Conservation (phyloP, 2,113 vertebrate genomes). For the Turdus rufiventris region DNA sequence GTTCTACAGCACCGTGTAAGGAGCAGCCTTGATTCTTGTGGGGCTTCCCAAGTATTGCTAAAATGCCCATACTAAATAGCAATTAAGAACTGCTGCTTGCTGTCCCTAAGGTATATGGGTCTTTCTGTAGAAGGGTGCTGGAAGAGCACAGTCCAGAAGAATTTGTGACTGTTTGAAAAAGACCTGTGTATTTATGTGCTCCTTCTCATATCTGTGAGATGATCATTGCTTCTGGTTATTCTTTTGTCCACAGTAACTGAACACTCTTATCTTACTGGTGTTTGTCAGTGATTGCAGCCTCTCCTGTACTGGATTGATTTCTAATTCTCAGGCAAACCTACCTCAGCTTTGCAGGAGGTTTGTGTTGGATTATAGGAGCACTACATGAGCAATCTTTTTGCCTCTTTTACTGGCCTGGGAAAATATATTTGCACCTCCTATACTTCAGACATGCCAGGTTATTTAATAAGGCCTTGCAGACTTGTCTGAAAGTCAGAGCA, state of each 20-base stretch:
- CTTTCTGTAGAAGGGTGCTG: neutral
- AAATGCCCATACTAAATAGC: neutral
- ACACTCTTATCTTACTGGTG: neutral
- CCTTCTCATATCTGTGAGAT: neutral
- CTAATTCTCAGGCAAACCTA: neutral
- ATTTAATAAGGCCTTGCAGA: neutral
- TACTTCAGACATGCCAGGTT: neutral
- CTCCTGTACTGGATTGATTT: neutral
- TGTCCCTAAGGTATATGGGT: fast-evolving
- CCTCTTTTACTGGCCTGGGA: neutral
- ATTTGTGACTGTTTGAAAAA: neutral
- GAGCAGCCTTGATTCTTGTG: neutral
- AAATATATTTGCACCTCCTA: neutral
- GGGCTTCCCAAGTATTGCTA: neutral
- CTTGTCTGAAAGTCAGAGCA: neutral
- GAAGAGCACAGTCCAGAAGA: neutral
- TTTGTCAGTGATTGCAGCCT: neutral
- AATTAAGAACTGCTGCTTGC: neutral
- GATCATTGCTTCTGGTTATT: neutral
- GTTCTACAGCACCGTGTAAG: neutral
- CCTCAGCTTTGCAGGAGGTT: neutral
- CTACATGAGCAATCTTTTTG: neutral
- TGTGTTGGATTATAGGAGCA: too few species aligned
- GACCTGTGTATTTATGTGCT: neutral
- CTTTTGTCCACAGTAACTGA: neutral